Evolutionary conservation across 2,888 invertebrate genomes (phyloP), one percentile per base, ranked within the genome.

Genomic region (Fragum fragum): DNA sequence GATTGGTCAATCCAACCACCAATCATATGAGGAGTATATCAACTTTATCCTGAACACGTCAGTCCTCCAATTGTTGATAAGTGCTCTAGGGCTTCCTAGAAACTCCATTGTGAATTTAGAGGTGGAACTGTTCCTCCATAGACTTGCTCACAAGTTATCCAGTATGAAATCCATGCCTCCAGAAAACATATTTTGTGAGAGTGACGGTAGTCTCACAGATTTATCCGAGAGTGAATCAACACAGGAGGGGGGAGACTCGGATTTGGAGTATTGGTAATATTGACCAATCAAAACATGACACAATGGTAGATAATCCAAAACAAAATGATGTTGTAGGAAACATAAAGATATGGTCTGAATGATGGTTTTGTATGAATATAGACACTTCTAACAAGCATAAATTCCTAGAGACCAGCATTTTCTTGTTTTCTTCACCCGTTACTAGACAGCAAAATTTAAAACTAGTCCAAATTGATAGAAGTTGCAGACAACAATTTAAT

Each of bases 261-360:
- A 93, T 74, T 72, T 93, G 47, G 93, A 93, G 78, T 93, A 92
- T 76, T 93, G 93, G 93, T 93, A 85, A 90, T 39, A 47, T 29
- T 16, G 47, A 36, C 3, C 32, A n/a, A n/a, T n/a, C n/a, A n/a
- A n/a, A n/a, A n/a, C n/a, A n/a, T n/a, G n/a, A n/a, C n/a, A n/a
- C n/a, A n/a, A n/a, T n/a, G n/a, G n/a, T n/a, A n/a, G n/a, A n/a
- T n/a, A n/a, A n/a, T n/a, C n/a, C n/a, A n/a, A n/a, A n/a, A n/a
- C n/a, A n/a, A n/a, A n/a, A n/a, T n/a, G n/a, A n/a, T n/a, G n/a
- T n/a, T n/a, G n/a, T n/a, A n/a, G n/a, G n/a, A n/a, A n/a, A n/a
- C n/a, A n/a, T n/a, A n/a, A n/a, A n/a, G n/a, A n/a, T n/a, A n/a
- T n/a, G n/a, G n/a, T n/a, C n/a, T n/a, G n/a, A n/a, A n/a, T n/a